phyloP scores from a whole-genome alignment of 1,140 invertebrate genomes.

The Hylaeus volcanicus region DNA sequence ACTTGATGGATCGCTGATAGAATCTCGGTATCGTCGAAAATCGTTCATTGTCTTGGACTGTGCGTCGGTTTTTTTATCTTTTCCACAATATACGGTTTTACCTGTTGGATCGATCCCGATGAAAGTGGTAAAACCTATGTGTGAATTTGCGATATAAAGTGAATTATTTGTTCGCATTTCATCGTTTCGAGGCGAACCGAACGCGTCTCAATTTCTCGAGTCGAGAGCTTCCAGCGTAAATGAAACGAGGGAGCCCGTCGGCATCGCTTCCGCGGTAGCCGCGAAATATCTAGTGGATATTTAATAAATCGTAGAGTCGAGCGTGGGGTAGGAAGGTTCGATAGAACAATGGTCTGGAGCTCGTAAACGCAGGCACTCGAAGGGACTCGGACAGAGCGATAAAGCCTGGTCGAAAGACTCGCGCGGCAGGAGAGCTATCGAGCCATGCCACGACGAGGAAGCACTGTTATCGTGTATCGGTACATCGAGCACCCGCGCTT shows the following conservation, averaged over 20 bases:
- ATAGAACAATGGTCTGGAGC: slow-evolving; percentile 33
- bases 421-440: slow-evolving; percentile 29
- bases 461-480: slow-evolving; percentile 68
- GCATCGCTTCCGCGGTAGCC: background rate
- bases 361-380: slow-evolving; percentile 39
- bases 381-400: slow-evolving; percentile 36
- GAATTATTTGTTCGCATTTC: too few species aligned
- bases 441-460: slow-evolving; percentile 44
- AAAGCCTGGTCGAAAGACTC: slow-evolving; percentile 34
- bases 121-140: too few species aligned
- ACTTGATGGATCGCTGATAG: slow-evolving; percentile 67
- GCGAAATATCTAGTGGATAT: slow-evolving; percentile 3
- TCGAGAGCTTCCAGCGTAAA: background rate
- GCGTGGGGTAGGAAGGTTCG: background rate
- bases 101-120: too few species aligned
- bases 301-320: slow-evolving; percentile 29
- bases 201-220: slow-evolving; percentile 15
- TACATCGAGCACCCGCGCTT: slow-evolving; percentile 62
- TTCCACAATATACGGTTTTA: too few species aligned
- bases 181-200: background rate
- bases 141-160: too few species aligned
- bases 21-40: slow-evolving; percentile 60
- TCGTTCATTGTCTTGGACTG: slow-evolving; percentile 39
- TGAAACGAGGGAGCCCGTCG: background rate
- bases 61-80: background rate